Base-by-base conservation (phyloP, 2,797 vertebrate species). In the Pseudochirops cupreus region DNA sequence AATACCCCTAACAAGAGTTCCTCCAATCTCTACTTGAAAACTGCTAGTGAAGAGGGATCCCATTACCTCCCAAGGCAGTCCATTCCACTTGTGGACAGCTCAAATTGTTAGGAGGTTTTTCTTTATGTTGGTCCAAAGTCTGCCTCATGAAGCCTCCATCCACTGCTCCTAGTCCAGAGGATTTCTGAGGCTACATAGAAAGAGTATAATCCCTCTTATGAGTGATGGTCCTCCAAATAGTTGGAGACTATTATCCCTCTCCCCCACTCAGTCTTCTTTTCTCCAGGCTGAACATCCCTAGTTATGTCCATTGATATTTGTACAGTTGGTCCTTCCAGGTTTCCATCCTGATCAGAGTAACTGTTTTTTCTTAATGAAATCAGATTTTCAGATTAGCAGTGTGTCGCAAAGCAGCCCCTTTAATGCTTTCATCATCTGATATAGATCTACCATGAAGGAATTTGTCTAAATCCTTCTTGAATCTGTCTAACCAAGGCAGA, bases 401-500 rank as follows among this genome's bases (percentile, higher is more conserved):
- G 3, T 87, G 74, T 87, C 39, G 21, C 74, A 87, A 50, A 46
- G 39, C 67, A 50, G 21, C 39, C n/a, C 74, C 39, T 54, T 46
- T 87, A 33, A 33, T 50, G 7, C 74, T 50, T 50, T 87, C 74
- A 87, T 87, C 74, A 87, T 87, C 74, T 87, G 74, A 87, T 87
- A 87, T 50, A 50, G 7, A 87, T 87, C 74, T 87, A 26, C 74
- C 39, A 50, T 50, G 74, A 87, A 87, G 74, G 74, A 87, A 87
- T 87, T 87, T 50, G 50, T 50, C 74, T 87, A 87, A 87, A 87
- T 87, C 74, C 74, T 87, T 87, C 74, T 46, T 87, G 74, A 46
- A 87, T 87, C 74, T 87, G 74, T 87, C 74, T 87, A 87, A 87
- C 74, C 74, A 87, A 87, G 39, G 39, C 74, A 46, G 74, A 87